Base-by-base conservation (phyloP, 2,888 invertebrate genomes). In the Pharmacophagus antenor region DNA sequence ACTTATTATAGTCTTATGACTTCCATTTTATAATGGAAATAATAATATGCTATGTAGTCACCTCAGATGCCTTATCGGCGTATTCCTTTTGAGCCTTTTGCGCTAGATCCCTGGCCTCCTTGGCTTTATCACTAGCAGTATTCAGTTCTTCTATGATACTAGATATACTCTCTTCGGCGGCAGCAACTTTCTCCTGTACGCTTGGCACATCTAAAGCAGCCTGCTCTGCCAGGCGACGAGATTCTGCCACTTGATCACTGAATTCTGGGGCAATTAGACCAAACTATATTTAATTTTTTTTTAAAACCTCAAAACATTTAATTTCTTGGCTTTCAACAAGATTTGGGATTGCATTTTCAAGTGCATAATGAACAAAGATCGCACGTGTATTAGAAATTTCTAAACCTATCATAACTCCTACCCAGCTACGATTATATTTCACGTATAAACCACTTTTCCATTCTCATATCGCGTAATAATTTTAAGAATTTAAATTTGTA, bases 211-310 rank as follows among this genome's bases (percentile, higher is more conserved):
- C 93, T 63, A 92, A 82, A 15, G 97, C 84, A 0, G 98, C 97
- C 63, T 95, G 92, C 47, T 94, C 92, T 0, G 99, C 98, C 65
- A 94, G 94, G 51, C 94, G 92, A 61, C 96, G 95, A 62, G 96
- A 98, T 65, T 95, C 94, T 67, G 96, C 94, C 0, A 98, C 97
- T 84, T 97, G 94, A 60, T 95, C 93, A 79, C 98, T 97, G 89
- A 99, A 99, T 77, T 95, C 96, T 95, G 52, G 2, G 31, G 15
- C 10, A 15, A 12, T 31, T 31, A 10, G 2, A 31, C 15, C 23
- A 25, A 25, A 3, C n/a, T n/a, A n/a, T n/a, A n/a, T n/a, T n/a
- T n/a, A n/a, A n/a, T n/a, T n/a, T n/a, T n/a, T n/a, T n/a, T n/a
- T n/a, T n/a, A n/a, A n/a, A n/a, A n/a, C n/a, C n/a, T n/a, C n/a